Base-by-base conservation (phyloP, 2,888 invertebrate species). In the Drosophila engyochracea region DNA sequence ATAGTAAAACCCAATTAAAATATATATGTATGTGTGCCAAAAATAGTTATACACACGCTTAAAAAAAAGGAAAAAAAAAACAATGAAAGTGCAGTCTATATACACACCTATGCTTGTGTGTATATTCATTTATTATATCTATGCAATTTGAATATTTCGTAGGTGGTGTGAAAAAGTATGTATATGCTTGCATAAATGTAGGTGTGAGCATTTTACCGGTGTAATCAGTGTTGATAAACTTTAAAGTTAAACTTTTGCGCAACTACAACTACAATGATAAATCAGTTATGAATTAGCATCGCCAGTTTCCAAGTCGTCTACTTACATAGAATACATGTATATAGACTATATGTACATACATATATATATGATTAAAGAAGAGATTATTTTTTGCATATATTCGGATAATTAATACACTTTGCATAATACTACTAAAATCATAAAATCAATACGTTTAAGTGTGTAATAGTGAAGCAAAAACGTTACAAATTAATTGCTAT, bases 121-220 rank as follows among this genome's bases (percentile, higher is more conserved):
- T 74, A 28, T 30, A 49, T 55, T 49, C 47, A 35, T 52, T 57
- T 53, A 30, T 31, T 53, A 28, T 28, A 33, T 53, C 28, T 25
- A 47, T 58, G 39, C 28, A 41, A 37, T 47, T 12, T 44, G 16
- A 33, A 33, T 52, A 44, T 16, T 25, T 57, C 2, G 28, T 30
- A 44, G 44, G 44, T 60, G 33, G 28, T 54, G 53, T 67, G 44
- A 25, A 57, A 61, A 25, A 30, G 10, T 41, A 31, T 25, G 37
- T 75, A 37, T 51, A 33, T 39, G 37, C 58, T 55, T 39, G 53
- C 33, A 35, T 9, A 33, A 54, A 39, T 33, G 22, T 30, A 58
- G 19, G 49, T 69, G 44, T 63, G 47, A 51, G 44, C 51, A 54
- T 52, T 47, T 25, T 58, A 66, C 73, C 78, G 73, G 73, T 72